Evolutionary conservation across 1,140 invertebrate genomes (phyloP).

Genomic region (Zaprionus lachaisei): DNA sequence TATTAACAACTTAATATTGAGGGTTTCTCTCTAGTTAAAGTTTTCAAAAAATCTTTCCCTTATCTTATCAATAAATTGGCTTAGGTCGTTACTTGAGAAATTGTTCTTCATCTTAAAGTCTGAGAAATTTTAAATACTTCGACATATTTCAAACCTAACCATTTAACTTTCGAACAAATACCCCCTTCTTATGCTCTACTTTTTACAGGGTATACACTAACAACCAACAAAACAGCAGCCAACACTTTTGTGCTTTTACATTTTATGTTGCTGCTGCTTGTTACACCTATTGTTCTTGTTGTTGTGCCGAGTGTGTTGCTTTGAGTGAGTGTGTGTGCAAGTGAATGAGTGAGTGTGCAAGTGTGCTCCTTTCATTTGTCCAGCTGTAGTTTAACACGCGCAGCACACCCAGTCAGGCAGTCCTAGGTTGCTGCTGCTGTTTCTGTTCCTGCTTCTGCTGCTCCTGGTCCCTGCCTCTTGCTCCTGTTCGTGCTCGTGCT

Average conservation of each 20-base stretch:
- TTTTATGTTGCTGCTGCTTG: constrained; percentile 74
- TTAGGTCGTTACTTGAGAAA: too few species aligned
- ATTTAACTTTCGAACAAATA: neutral
- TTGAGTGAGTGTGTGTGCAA: constrained; percentile 21
- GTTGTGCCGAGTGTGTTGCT: constrained; percentile 16
- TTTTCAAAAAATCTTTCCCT: too few species aligned
- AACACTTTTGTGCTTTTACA: constrained; percentile 78
- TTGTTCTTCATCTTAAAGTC: too few species aligned
- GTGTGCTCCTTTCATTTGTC: constrained; percentile 74
- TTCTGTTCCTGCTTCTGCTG: constrained; percentile 19
- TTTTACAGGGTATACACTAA: constrained; percentile 28
- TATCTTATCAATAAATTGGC: too few species aligned
- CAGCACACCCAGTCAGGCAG: constrained; percentile 60
- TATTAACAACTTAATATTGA: too few species aligned
- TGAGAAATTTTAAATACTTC: too few species aligned
- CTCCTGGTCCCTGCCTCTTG: constrained; percentile 10
- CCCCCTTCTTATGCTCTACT: neutral
- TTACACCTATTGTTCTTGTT: constrained; percentile 66
- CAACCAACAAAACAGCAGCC: constrained; percentile 41
- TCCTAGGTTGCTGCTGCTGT: constrained; percentile 47
- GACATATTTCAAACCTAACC: too few species aligned
- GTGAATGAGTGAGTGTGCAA: constrained; percentile 35
- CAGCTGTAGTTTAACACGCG: constrained; percentile 76
- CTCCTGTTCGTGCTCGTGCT: constrained; percentile 23
- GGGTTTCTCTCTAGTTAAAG: too few species aligned